phyloP scores from a whole-genome alignment of 2,888 invertebrate species.

The Trissolcus brochymenae region DNA sequence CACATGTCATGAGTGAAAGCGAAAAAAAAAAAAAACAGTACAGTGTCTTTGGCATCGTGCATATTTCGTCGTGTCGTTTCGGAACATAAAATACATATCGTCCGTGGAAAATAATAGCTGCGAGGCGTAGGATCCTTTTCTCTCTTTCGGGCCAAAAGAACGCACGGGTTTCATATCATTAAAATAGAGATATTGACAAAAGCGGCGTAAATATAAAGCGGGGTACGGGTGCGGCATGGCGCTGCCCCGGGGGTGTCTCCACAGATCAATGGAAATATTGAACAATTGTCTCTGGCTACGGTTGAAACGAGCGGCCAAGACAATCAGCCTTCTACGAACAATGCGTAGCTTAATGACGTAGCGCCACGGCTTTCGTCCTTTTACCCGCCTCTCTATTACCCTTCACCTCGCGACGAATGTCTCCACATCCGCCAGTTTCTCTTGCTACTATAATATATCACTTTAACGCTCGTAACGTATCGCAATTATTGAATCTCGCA shows the following conservation, averaged over 20 bases:
- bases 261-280: conserved; percentile 77
- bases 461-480: conserved; percentile 35
- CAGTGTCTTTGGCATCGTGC: conserved; percentile 47
- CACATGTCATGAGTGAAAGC: conserved; percentile 58
- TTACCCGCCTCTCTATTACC: conserved; percentile 58
- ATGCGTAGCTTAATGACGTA: conserved; percentile 76
- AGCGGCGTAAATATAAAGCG: conserved; percentile 62
- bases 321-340: conserved; percentile 75
- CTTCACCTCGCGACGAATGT: conserved; percentile 49
- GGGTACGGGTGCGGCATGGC: conserved; percentile 56
- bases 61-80: conserved; percentile 58
- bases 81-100: conserved; percentile 58
- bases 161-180: conserved; percentile 72
- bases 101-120: conserved; percentile 62
- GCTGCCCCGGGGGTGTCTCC: conserved; percentile 65
- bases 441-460: conserved; percentile 56
- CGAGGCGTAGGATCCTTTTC: conserved; percentile 44
- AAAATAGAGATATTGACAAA: conserved; percentile 76
- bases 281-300: conserved; percentile 76
- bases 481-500: conserved; percentile 21
- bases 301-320: conserved; percentile 75
- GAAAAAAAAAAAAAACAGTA: background rate
- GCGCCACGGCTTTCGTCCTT: conserved; percentile 69
- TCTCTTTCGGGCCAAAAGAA: conserved; percentile 56
- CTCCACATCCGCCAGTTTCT: conserved; percentile 43